Evolutionary conservation across 2,113 vertebrate genomes (phyloP), one percentile per base, ranked within the genome.

Genomic region (Sylvilagus bachmani): DNA sequence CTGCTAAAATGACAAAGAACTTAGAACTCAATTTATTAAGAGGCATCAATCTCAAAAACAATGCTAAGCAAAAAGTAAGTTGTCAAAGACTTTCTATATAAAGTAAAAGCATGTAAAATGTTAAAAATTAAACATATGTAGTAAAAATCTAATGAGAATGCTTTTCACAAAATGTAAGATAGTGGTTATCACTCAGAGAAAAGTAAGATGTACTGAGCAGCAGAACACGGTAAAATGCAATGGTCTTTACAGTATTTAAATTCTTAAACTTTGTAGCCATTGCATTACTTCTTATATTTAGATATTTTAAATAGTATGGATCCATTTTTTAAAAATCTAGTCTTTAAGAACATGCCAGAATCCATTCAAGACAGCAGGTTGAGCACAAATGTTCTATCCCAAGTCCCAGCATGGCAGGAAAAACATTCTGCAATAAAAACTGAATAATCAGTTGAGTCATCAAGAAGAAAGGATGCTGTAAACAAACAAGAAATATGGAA

Each of bases 1-100:
- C 16, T 79, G n/a, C 6, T 93, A 96, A 74, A 95, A 80, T 29
- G 44, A 90, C 38, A 92, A 96, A 95, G 62, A 31, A 78, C 83
- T 69, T 53, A 75, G 4, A 80, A 75, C 12, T 90, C 6, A 4
- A 62, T 90, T 70, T 70, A 84, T 74, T 31, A 78, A n/a, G 5
- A 94, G 9, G 8, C 9, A 67, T 90, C 29, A 94, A 49, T 67
- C 44, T 53, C 38, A 69, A 27, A 91, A 75, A 73, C 9, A 82
- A 66, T 53, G 11, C 44, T 74, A 80, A 90, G 19, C 19, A 62
- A 87, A 90, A 94, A 17, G 25, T 55, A 75, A 75, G 31, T 12
- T 79, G 9, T 6, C 16, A 90, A 62, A 83, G 44, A 58, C 2
- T 33, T 36, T 55, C 82, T 73, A 83, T 55, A 69, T 83, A 79